A percentile compares a stretch with the other conserved stretches of the same genome.
These are phyloP conservation scores for Sitta europaea DNA, from an alignment of 2,113 vertebrate genomes.

Conservation along the genomic window DNA sequence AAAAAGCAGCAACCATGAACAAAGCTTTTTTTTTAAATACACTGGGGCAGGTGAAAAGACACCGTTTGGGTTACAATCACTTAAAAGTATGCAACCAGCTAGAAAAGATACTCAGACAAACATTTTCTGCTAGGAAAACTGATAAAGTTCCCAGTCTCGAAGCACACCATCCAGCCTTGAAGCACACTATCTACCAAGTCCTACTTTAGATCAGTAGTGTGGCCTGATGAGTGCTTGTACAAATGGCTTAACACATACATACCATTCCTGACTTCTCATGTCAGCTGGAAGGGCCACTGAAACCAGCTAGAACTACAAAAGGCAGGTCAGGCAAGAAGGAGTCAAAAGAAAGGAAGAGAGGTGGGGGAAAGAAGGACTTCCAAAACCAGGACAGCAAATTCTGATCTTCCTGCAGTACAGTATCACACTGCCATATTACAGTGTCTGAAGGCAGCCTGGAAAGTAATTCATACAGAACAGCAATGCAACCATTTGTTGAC, in stretches of 20 bases:
- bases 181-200: not conserved
- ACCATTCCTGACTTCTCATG: not conserved
- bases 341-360: not conserved
- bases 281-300: not conserved
- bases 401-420: not conserved
- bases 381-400: not conserved
- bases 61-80: fast-evolving
- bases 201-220: not conserved
- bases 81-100: not conserved
- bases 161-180: not conserved
- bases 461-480: not conserved
- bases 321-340: not conserved
- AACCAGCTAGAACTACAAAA: not conserved
- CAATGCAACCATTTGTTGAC: not conserved
- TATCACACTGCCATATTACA: not conserved
- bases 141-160: not conserved
- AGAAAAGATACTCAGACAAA: not conserved
- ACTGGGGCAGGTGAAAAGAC: not conserved
- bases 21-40: not conserved
- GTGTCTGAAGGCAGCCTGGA: not conserved
- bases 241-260: not conserved
- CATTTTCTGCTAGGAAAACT: not conserved
- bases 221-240: not conserved
- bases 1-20: not conserved
- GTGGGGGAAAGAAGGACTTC: not conserved